phyloP scores from a whole-genome alignment of 2,888 invertebrate species.

The Trichogramma dendrolimi region DNA sequence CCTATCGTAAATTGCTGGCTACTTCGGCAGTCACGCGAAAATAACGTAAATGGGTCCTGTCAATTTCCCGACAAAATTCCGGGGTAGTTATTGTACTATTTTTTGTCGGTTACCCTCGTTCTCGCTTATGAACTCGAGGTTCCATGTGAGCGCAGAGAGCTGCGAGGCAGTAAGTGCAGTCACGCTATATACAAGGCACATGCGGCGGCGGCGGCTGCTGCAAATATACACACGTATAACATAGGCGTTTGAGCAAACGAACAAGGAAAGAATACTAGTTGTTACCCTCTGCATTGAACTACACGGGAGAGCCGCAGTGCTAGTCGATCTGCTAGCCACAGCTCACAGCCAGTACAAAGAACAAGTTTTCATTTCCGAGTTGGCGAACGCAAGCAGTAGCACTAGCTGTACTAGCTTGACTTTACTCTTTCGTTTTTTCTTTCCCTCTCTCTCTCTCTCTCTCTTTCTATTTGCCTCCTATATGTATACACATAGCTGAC shows the following conservation, averaged over 20 bases:
- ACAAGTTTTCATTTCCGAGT: slow-evolving; percentile 20
- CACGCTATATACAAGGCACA: neutral
- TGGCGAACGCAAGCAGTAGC: neutral
- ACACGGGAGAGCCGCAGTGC: too few species aligned
- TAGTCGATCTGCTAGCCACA: neutral
- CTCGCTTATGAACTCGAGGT: too few species aligned
- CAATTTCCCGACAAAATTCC: too few species aligned
- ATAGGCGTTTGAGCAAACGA: neutral
- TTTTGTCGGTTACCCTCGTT: too few species aligned
- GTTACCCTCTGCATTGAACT: too few species aligned
- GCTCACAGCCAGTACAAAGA: slow-evolving; percentile 9
- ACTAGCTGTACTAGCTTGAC: neutral
- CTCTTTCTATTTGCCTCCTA: slow-evolving; percentile 9
- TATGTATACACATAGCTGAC: too few species aligned
- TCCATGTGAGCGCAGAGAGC: too few species aligned
- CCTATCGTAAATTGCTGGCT: too few species aligned
- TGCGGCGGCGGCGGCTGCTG: neutral
- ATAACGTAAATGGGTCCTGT: too few species aligned
- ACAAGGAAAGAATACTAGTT: neutral
- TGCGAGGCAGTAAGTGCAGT: too few species aligned
- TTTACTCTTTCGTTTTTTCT: slow-evolving; percentile 1
- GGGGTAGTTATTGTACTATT: too few species aligned
- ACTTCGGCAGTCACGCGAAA: too few species aligned
- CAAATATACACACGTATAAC: neutral
- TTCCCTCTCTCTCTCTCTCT: slow-evolving; percentile 23